Conservation (phyloP, 1,140 invertebrate species). For the Eulimnadia texana region DNA sequence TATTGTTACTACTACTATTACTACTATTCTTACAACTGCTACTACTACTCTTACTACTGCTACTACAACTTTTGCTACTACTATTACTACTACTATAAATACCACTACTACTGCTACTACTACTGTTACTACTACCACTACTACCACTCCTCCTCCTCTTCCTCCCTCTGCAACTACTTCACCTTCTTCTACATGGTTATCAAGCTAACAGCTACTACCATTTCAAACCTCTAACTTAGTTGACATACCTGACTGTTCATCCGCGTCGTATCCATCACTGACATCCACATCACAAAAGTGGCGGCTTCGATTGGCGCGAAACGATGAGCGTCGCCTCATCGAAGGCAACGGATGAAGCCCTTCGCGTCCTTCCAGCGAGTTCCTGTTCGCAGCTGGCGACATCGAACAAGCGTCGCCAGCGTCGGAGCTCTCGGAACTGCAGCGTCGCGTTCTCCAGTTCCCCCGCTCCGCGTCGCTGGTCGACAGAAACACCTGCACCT, state of each 20-base stretch:
- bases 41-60: too few relatives aligned
- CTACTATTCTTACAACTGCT: too few relatives aligned
- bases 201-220: too few relatives aligned
- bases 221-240: not conserved
- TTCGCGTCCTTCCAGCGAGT: slow-evolving; percentile 18
- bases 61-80: too few relatives aligned
- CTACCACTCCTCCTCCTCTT: too few relatives aligned
- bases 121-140: too few relatives aligned
- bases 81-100: too few relatives aligned
- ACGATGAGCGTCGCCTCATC: slow-evolving; percentile 18
- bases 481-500: not conserved
- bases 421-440: slow-evolving; percentile 24
- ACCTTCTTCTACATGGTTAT: too few relatives aligned
- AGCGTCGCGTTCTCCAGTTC: slow-evolving; percentile 13
- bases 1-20: too few relatives aligned
- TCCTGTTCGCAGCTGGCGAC: slow-evolving; percentile 16
- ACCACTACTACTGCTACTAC: too few relatives aligned
- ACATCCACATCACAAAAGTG: slow-evolving; percentile 23
- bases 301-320: slow-evolving; percentile 17
- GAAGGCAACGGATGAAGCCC: slow-evolving; percentile 17
- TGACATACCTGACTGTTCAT: slow-evolving; percentile 15
- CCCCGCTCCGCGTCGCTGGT: not conserved
- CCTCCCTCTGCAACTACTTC: too few relatives aligned
- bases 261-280: slow-evolving; percentile 18
- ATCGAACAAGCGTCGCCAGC: slow-evolving; percentile 20